A percentile compares a stretch with the other conserved stretches of the same genome.
phyloP scores from a whole-genome alignment of 92 coral and sea anemone species.

The Chrysogorgia sp. region DNA sequence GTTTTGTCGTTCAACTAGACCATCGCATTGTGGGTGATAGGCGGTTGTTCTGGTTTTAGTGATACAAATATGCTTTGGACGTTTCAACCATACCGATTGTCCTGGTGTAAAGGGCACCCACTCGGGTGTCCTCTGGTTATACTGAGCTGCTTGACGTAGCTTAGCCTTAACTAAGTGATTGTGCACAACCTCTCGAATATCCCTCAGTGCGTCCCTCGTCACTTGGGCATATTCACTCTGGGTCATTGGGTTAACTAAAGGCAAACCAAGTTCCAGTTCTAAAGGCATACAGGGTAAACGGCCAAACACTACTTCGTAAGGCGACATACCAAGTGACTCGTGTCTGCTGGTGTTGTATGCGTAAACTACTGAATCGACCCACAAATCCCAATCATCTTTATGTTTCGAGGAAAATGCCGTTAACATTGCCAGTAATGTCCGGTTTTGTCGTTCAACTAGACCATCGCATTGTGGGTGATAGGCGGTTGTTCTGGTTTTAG shows the following conservation, averaged over 20 bases:
- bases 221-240: constrained; percentile 7
- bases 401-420: constrained; percentile 28
- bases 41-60: constrained; percentile 47
- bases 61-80: too few relatives aligned
- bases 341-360: constrained; percentile 52
- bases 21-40: constrained; percentile 52
- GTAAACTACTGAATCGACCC: constrained; percentile 42
- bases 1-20: constrained; percentile 54
- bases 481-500: constrained; percentile 43
- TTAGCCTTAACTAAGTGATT: constrained; percentile 15
- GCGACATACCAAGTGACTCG: constrained; percentile 30
- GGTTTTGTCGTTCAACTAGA: constrained; percentile 49
- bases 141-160: too few relatives aligned
- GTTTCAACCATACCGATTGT: too few relatives aligned
- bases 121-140: too few relatives aligned
- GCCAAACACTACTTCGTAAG: constrained; percentile 47
- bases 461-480: constrained; percentile 57
- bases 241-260: constrained; percentile 17
- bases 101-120: too few relatives aligned
- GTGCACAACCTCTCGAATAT: not conserved
- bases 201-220: not conserved
- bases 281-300: constrained; percentile 44
- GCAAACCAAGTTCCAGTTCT: constrained; percentile 49
- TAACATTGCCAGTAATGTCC: constrained; percentile 38
- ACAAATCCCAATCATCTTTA: constrained; percentile 49